Evolutionary conservation across 2,113 vertebrate genomes (phyloP), one percentile per base, ranked within the genome.

Genomic region (Talpa occidentalis): DNA sequence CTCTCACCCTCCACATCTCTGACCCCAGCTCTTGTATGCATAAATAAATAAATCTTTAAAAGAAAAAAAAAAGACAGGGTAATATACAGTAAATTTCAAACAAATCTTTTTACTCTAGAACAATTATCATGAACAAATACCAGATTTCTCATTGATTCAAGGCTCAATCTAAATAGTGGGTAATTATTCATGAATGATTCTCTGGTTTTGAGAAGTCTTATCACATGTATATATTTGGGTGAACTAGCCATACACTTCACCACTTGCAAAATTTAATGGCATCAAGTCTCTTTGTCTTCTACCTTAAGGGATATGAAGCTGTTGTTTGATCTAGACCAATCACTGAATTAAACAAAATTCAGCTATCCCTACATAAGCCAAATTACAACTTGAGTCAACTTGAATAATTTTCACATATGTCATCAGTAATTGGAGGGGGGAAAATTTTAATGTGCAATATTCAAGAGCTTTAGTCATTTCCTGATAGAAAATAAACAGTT

Each of bases 401-500:
- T 87, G 76, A 90, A 24, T 78, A 56, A 83, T 93, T 87, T 96
- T 94, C 80, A 87, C 56, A 54, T 87, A 69, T 32, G 49, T 91
- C 83, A 93, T 77, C 74, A 87, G 70, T 87, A 91, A 83, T 56
- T n/a, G 6, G n/a, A 66, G 32, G 28, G 35, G 60, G 49, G 2
- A 6, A 12, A 47, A 4, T 54, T 83, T 80, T 60, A 67, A 85
- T 85, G 17, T 54, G 9, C n/a, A 88, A 81, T 12, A 88, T 91
- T 94, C 37, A 40, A 74, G 44, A 94, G 56, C 30, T 66, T 78
- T 81, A 94, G 79, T 93, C 44, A 79, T 66, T 91, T 74, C 49
- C 60, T 70, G 21, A 84, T 60, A 76, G 74, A 84, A 96, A 95
- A 80, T 32, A 54, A 64, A 91, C 67, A 90, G 14, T 59, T 54